phyloP scores from a whole-genome alignment of 1,140 invertebrate genomes.

The Zaprionus vittiger region DNA sequence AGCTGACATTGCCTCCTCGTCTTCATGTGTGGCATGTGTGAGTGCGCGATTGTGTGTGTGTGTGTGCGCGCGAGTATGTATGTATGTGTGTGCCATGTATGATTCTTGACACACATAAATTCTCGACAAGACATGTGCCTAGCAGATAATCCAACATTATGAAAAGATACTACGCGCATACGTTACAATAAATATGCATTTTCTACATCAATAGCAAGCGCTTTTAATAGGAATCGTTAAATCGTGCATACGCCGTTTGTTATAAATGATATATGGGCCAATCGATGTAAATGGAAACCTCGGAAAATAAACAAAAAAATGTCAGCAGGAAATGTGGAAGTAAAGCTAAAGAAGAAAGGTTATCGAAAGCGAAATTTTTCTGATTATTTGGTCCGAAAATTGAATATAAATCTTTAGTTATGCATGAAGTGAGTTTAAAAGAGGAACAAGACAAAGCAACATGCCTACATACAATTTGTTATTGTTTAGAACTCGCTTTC shows the following conservation, averaged over 20 bases:
- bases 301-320: conserved; percentile 14
- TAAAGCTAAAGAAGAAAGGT: conserved; percentile 4
- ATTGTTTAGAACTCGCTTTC: no score
- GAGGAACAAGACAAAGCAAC: background rate
- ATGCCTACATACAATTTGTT: background rate
- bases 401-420: background rate
- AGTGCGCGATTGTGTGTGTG: conserved; percentile 7
- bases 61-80: conserved; percentile 11
- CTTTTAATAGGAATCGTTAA: conserved; percentile 72
- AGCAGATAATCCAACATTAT: conserved; percentile 79
- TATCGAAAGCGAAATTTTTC: background rate
- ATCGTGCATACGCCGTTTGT: conserved; percentile 45
- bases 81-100: conserved; percentile 11
- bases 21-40: background rate
- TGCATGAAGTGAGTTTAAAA: background rate
- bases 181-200: conserved; percentile 68
- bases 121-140: conserved; percentile 69
- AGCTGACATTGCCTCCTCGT: conserved; percentile 48
- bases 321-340: conserved; percentile 8
- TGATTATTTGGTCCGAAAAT: background rate
- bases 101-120: conserved; percentile 72
- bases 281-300: conserved; percentile 14
- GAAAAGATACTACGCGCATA: conserved; percentile 55
- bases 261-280: conserved; percentile 59
- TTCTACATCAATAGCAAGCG: conserved; percentile 63